Evolutionary conservation across 2,888 invertebrate species (phyloP), one percentile per base, ranked within the genome.

Genomic region (Mythimna vitellina): DNA sequence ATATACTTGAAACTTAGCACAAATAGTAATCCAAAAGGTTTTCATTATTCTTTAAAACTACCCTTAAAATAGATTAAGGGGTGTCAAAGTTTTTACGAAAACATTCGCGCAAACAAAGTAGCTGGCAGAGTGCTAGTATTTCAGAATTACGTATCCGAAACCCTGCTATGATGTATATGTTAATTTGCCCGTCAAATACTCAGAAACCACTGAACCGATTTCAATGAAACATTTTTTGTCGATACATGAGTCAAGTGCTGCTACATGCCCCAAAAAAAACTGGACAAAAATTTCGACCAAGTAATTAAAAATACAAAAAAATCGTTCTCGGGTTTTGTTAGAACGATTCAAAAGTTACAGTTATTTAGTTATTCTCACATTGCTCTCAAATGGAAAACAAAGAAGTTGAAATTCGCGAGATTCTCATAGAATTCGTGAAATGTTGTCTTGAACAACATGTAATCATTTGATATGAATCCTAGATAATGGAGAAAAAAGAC

Each of bases 401-500:
- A 83, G 73, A 51, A 32, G 35, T 46, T 72, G 54, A 22, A 77
- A 72, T 78, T 72, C 64, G 61, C 51, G 29, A 54, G 25, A 72
- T 81, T 80, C 80, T 67, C 80, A 81, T 73, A 25, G 42, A 70
- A 80, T 77, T 65, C 66, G 66, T 46, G 73, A 82, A 84, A 82
- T 80, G 49, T 35, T 73, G 73, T 29, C 42, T 62, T 66, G n/a
- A 62, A 73, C 61, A 81, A 29, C 73, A 62, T 84, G 63, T 80
- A 85, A 84, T 84, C 29, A 81, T 80, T 65, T 81, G 85, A 84
- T 84, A 53, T 66, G 64, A 61, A 79, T 74, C 42, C 72, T 51
- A 77, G 83, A 84, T 84, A 68, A 58, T 10, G n/a, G 25, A 35
- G 17, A 57, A 63, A 22, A 61, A 54, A 58, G 1, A 56, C 46